Evolutionary conservation across 2,888 invertebrate species (phyloP).

Genomic region (Ceraclea dissimilis): DNA sequence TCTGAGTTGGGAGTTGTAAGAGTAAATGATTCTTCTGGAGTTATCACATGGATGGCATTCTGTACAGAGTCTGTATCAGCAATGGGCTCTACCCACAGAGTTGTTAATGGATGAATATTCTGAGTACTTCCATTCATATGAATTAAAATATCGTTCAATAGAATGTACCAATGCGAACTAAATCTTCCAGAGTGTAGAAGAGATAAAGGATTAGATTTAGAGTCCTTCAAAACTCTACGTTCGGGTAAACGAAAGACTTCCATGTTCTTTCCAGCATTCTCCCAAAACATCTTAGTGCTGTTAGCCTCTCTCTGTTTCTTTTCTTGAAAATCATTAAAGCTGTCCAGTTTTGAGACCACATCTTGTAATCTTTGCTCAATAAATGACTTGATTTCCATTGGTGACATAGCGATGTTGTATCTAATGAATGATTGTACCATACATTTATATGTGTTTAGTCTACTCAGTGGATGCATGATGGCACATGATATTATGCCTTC

Average conservation of each 20-base stretch:
- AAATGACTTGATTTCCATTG: constrained; percentile 37
- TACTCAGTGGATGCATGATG: constrained; percentile 54
- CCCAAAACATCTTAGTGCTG: constrained; percentile 66
- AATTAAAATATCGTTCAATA: constrained; percentile 75
- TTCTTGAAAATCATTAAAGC: constrained; percentile 56
- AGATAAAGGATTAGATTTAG: constrained; percentile 60
- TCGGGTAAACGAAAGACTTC: constrained; percentile 57
- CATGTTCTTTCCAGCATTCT: constrained; percentile 55
- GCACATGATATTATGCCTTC: constrained; percentile 54
- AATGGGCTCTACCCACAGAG: constrained; percentile 72
- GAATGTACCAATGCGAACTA: constrained; percentile 70
- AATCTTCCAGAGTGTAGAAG: constrained; percentile 65
- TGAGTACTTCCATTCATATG: constrained; percentile 64
- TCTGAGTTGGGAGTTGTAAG: constrained; percentile 58
- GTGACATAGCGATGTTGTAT: constrained; percentile 39
- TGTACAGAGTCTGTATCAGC: constrained; percentile 57
- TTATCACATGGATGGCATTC: constrained; percentile 60
- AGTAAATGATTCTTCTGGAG: constrained; percentile 70
- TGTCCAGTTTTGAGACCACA: constrained; percentile 53
- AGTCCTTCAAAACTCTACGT: constrained; percentile 72
- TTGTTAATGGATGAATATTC: constrained; percentile 59
- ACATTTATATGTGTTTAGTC: constrained; percentile 56
- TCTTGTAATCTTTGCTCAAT: constrained; percentile 50
- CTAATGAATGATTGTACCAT: constrained; percentile 51
- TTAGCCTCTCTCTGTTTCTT: constrained; percentile 59